These are phyloP conservation scores for Ischnus inquisitorius DNA, from an alignment of 2,888 invertebrate species.

Conservation along the genomic window DNA sequence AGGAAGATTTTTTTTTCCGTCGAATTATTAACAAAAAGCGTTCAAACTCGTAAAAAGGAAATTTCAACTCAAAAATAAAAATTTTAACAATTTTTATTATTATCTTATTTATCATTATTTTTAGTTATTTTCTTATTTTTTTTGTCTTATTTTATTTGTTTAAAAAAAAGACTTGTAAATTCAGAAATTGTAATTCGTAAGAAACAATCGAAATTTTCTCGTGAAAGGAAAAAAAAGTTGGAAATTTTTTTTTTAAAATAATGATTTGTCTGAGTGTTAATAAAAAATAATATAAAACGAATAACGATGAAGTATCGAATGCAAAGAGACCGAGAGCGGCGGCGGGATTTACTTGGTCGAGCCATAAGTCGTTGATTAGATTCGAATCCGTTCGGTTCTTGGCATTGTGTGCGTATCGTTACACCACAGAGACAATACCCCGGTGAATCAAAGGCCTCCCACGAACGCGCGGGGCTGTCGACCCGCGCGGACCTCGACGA, in stretches of 20 bases:
- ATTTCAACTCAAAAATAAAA: too few species aligned
- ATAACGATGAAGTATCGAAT: neutral
- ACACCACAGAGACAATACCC: constrained; percentile 64
- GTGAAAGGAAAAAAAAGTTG: neutral
- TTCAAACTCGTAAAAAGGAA: too few species aligned
- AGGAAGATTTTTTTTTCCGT: neutral
- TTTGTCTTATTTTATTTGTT: too few species aligned
- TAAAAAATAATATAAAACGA: too few species aligned
- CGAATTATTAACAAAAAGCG: neutral
- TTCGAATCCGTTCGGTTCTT: constrained; percentile 57
- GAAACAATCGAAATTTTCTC: neutral
- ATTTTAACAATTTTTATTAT: too few species aligned
- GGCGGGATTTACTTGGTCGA: neutral
- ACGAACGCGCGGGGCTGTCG: constrained; percentile 10
- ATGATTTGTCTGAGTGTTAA: too few species aligned
- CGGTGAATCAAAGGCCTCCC: constrained; percentile 60
- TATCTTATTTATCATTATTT: too few species aligned
- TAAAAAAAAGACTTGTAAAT: too few species aligned
- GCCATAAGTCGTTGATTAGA: constrained; percentile 65
- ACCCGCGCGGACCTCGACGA: neutral
- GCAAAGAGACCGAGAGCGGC: constrained; percentile 22
- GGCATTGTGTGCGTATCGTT: constrained; percentile 63
- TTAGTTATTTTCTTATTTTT: too few species aligned
- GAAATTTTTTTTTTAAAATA: too few species aligned
- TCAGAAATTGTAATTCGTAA: too few species aligned